Evolutionary conservation across 2,113 vertebrate genomes (phyloP).

Genomic region (Phainopepla nitens): DNA sequence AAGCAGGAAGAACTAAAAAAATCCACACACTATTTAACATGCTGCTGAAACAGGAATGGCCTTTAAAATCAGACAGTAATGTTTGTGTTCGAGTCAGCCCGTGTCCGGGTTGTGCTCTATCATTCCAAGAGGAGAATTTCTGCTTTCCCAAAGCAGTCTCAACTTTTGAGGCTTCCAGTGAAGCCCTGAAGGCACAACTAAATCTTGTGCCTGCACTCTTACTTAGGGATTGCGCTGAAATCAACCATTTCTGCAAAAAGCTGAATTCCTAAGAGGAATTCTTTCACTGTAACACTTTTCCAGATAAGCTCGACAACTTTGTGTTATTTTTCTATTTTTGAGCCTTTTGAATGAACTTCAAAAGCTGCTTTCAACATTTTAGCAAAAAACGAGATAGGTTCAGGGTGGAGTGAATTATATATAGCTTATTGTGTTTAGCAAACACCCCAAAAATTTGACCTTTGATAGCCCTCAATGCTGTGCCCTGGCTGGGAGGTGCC

Average conservation of each 20-base stretch:
- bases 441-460: neutral
- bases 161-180: neutral
- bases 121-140: slow-evolving; percentile 40
- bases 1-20: slow-evolving; percentile 36
- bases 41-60: slow-evolving; percentile 53
- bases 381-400: neutral
- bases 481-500: neutral
- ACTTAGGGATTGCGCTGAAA: neutral
- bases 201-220: neutral
- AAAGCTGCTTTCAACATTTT: neutral
- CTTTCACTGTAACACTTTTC: neutral
- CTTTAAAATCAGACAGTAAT: slow-evolving; percentile 32
- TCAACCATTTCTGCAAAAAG: neutral
- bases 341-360: neutral
- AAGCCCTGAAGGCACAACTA: slow-evolving; percentile 52
- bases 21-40: slow-evolving; percentile 27
- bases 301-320: neutral
- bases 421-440: neutral
- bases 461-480: neutral
- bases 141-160: slow-evolving; percentile 5
- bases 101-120: slow-evolving; percentile 4
- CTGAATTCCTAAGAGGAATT: neutral
- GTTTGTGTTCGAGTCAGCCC: slow-evolving; percentile 59
- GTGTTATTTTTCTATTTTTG: neutral
- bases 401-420: neutral